These are phyloP conservation scores for Patella pellucida DNA, from an alignment of 2,888 invertebrate genomes.

Conservation along the genomic window DNA sequence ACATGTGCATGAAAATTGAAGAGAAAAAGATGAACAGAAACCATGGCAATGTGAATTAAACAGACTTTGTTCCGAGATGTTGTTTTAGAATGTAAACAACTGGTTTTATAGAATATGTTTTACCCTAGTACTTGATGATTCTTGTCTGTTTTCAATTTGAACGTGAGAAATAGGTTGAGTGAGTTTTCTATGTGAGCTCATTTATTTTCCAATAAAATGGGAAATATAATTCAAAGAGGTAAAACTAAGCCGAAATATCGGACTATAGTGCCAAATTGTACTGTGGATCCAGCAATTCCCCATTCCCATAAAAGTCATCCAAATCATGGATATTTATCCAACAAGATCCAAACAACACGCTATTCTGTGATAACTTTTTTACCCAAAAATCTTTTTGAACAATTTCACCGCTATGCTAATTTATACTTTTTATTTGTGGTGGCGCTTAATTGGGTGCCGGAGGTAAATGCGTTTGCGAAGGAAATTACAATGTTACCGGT, in stretches of 20 bases:
- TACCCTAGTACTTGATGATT: neutral
- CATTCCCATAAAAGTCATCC: slow-evolving; percentile 53
- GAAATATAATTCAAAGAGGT: slow-evolving; percentile 45
- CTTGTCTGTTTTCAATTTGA: neutral
- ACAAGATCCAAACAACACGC: slow-evolving; percentile 73
- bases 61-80: too few relatives aligned
- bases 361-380: slow-evolving; percentile 94
- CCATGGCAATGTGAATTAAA: too few relatives aligned
- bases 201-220: slow-evolving; percentile 39
- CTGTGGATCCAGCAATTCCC: slow-evolving; percentile 38
- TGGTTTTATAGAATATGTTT: neutral
- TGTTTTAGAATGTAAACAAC: too few relatives aligned
- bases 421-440: slow-evolving; percentile 98
- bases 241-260: slow-evolving; percentile 49
- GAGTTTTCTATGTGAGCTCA: too few relatives aligned
- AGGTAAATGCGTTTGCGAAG: slow-evolving; percentile 88
- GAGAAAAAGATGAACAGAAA: neutral
- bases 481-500: slow-evolving; percentile 96
- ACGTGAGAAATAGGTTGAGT: neutral
- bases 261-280: slow-evolving; percentile 55
- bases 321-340: slow-evolving; percentile 51
- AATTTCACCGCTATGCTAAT: slow-evolving; percentile 97
- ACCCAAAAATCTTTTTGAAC: slow-evolving; percentile 95
- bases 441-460: slow-evolving; percentile 94
- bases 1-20: too few relatives aligned